Evolutionary conservation across 2,113 vertebrate species (phyloP), one percentile per base, ranked within the genome.

Genomic region (Pampusana beccarii): DNA sequence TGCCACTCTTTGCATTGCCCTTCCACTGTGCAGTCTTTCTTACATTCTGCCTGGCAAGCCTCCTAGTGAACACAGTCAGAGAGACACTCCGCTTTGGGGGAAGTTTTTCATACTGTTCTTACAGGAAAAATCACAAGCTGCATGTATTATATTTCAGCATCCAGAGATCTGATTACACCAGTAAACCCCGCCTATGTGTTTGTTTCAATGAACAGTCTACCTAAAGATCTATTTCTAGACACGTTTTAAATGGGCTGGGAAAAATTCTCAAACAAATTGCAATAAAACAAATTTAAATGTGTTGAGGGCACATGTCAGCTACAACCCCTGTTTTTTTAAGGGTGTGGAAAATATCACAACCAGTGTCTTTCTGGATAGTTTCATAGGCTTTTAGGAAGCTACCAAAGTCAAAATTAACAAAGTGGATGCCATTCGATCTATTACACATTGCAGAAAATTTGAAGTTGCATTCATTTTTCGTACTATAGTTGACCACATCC

Each of bases 1-100:
- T 40, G 65, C n/a, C 60, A 26, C 31, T 71, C 67, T 2, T 0
- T 5, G 33, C n/a, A 11, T n/a, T 19, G 9, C 0, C 1, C 29
- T 86, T 36, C 54, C 2, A 0, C 62, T 31, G 4, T 9, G 7
- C 29, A 5, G 18, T 7, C 48, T 14, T 67, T 61, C 6, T 33
- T 21, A 24, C 66, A 2, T 42, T 72, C 65, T 31, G 9, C 51
- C 29, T 29, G 8, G 5, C 34, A 23, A 44, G 13, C 20, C 20
- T 65, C 28, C 38, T n/a, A 21, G 28, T 3, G 11, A 61, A 66
- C 65, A 36, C 23, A 38, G 20, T 6, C 34, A 21, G 21, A 60
- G 13, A 50, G 16, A 50, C 25, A 54, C 12, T 25, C 33, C 28
- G 46, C 54, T 86, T 48, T 36, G 19, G 34, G 21, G 20, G 4